phyloP scores from a whole-genome alignment of 23 tunicate species.

The Trididemnum nubilum region DNA sequence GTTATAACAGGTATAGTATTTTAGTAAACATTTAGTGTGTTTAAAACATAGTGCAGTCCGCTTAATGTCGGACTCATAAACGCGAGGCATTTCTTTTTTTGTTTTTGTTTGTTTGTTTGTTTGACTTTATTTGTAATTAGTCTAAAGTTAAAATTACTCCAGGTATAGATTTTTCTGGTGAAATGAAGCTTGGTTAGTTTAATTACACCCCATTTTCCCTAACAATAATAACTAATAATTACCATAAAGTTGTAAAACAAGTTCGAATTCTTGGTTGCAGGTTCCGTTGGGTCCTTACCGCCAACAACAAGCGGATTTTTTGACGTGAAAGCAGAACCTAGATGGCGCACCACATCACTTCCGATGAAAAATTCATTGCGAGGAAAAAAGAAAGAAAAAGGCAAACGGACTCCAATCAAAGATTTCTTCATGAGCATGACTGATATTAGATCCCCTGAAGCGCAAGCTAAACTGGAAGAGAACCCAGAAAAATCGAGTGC shows the following conservation, averaged over 20 bases:
- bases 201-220: neutral
- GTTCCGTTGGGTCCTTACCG: conserved; percentile 17
- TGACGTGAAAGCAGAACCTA: neutral
- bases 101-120: no score
- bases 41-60: no score
- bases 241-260: neutral
- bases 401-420: neutral
- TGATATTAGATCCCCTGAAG: neutral
- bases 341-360: conserved; percentile 39
- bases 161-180: no score
- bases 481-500: neutral
- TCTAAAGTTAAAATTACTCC: no score
- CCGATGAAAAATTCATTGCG: conserved; percentile 16
- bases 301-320: neutral
- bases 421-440: conserved; percentile 5
- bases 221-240: neutral
- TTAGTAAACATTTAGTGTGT: no score
- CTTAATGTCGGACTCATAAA: no score
- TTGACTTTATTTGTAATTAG: no score
- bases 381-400: conserved; percentile 8
- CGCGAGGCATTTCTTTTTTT: no score
- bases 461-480: neutral
- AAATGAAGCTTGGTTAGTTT: no score
- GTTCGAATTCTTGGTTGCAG: no score
- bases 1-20: neutral